Evolutionary conservation across 2,888 invertebrate genomes (phyloP), one percentile per base, ranked within the genome.

Genomic region (Philaethria dido): DNA sequence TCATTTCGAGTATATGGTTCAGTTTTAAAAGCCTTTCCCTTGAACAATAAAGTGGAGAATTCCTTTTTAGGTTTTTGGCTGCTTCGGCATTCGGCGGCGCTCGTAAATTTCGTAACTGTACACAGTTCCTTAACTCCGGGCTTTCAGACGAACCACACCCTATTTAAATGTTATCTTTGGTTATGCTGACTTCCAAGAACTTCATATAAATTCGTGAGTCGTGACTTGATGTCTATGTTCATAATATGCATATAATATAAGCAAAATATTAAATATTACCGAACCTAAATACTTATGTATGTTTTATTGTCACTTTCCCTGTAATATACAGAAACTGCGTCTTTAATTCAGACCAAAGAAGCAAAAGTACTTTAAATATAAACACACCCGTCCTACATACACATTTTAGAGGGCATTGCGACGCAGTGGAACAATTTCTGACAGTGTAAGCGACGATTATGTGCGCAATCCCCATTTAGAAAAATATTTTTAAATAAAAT

Each of bases 21-120:
- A 52, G 22, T 25, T 54, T 66, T 62, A 48, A 62, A 57, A 42
- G 57, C 44, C 42, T 50, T 62, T 64, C 64, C 63, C 47, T 64
- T 62, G 62, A 66, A 69, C 68, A 68, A 68, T 63, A 61, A 63
- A 63, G 45, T 66, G 60, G 33, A 42, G 66, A 66, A 62, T 66
- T 57, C 69, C 66, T 69, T 69, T 69, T 69, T 59, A 59, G 68
- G 66, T 71, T 71, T 71, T 69, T 45, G 69, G 66, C 66, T 63
- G 68, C 50, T 52, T 57, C 33, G 66, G 48, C 66, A 47, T 69
- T 64, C 66, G 33, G 66, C 52, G 66, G 55, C 39, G 48, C 45
- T 69, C 71, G 69, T 71, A 71, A 66, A 71, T 71, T 69, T 67
- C 63, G 57, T 69, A 71, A 71, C 66, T 64, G 71, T 64, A 69